These are phyloP conservation scores for Pteropus alecto DNA, from an alignment of 2,113 vertebrate species.

Conservation along the genomic window DNA sequence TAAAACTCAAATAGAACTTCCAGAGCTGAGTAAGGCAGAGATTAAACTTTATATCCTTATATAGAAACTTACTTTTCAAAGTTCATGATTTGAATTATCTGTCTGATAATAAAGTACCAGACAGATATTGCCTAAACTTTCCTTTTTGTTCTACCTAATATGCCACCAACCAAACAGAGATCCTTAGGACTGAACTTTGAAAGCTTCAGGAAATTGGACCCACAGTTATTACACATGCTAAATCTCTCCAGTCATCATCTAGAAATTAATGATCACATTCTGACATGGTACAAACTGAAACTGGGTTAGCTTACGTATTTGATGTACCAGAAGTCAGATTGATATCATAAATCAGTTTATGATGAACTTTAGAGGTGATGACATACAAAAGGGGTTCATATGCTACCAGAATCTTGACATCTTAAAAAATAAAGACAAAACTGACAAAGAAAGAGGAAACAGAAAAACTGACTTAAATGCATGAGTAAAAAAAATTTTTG, in stretches of 20 bases:
- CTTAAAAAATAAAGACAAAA: not conserved
- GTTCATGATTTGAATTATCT: not conserved
- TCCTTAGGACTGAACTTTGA: not conserved
- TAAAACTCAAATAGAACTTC: not conserved
- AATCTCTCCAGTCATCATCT: not conserved
- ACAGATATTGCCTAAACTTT: not conserved
- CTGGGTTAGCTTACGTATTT: conserved; percentile 61
- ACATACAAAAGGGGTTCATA: not conserved
- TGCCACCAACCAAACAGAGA: not conserved
- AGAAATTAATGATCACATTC: conserved; percentile 68
- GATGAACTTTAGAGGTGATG: conserved; percentile 15
- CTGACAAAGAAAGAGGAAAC: not conserved
- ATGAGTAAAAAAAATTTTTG: not conserved
- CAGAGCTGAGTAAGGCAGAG: not conserved
- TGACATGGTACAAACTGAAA: conserved; percentile 64
- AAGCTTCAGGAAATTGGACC: not conserved
- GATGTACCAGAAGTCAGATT: conserved; percentile 46
- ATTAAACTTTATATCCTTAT: not conserved
- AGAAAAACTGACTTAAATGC: not conserved
- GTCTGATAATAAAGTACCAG: not conserved
- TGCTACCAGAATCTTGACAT: not conserved
- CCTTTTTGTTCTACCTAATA: not conserved
- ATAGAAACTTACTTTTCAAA: not conserved
- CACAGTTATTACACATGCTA: not conserved
- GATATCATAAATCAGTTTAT: conserved; percentile 64